A percentile compares a stretch with the other conserved stretches of the same genome.
Evolutionary conservation across 2,888 invertebrate genomes (phyloP).

Genomic region (Caenorhabditis parvicauda): DNA sequence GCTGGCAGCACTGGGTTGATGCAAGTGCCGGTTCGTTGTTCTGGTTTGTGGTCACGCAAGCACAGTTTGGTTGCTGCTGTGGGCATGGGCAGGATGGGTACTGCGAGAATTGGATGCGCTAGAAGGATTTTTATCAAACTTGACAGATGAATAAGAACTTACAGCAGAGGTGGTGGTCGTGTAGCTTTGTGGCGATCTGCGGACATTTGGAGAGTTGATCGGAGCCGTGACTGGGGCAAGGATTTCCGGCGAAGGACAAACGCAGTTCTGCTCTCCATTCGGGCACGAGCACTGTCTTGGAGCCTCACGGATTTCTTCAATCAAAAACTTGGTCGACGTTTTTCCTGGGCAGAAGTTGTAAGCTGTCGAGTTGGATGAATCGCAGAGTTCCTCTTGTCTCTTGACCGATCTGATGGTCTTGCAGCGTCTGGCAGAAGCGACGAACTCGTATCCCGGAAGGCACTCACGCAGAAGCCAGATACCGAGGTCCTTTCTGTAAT

Average conservation of each 20-base stretch:
- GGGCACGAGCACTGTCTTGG: conserved; percentile 57
- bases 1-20: conserved; percentile 44
- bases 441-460: conserved; percentile 57
- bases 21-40: conserved; percentile 43
- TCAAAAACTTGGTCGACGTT: conserved; percentile 43
- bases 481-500: conserved; percentile 59
- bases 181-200: conserved; percentile 37
- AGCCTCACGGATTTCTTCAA: conserved; percentile 54
- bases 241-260: conserved; percentile 57
- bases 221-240: conserved; percentile 52
- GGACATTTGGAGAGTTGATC: conserved; percentile 32
- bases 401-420: conserved; percentile 53
- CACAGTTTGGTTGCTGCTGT: conserved; percentile 43
- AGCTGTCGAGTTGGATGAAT: conserved; percentile 47
- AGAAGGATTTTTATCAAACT: background rate
- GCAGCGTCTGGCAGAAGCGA: conserved; percentile 55
- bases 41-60: conserved; percentile 39
- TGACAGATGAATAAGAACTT: background rate
- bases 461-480: conserved; percentile 60
- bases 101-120: conserved; percentile 38
- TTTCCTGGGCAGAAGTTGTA: conserved; percentile 58
- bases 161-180: conserved; percentile 6
- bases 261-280: conserved; percentile 56
- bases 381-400: conserved; percentile 57
- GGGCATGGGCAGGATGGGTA: conserved; percentile 51